Conservation (phyloP, 2,797 vertebrate genomes). For the Todus mexicanus region DNA sequence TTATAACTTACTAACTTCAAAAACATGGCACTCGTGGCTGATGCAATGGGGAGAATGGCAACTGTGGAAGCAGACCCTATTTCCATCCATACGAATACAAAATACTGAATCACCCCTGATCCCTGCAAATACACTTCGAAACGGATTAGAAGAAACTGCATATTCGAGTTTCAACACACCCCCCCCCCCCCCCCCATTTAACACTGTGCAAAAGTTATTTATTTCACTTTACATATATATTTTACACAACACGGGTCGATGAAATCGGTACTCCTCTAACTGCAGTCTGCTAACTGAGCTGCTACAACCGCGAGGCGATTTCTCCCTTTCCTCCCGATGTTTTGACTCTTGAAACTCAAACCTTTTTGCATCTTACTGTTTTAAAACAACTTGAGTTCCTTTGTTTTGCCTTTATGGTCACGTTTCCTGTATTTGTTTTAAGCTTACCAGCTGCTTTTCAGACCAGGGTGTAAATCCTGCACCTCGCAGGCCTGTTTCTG, state of each 20-base stretch:
- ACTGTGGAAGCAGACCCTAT: constrained; percentile 44
- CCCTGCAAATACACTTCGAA: constrained; percentile 64
- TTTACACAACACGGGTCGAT: constrained; percentile 1
- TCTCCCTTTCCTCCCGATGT: background rate
- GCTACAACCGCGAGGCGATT: background rate
- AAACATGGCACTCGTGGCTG: constrained; percentile 21
- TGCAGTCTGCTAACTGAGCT: background rate
- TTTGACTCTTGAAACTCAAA: constrained; percentile 15
- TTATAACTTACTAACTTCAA: background rate
- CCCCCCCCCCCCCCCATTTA: background rate
- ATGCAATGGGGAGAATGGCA: background rate
- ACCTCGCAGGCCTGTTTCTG: background rate
- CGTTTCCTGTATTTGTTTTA: constrained; percentile 56
- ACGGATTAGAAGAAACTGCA: constrained; percentile 61
- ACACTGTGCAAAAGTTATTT: constrained; percentile 62
- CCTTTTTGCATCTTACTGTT: background rate
- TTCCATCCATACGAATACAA: constrained; percentile 32
- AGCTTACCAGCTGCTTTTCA: constrained; percentile 33
- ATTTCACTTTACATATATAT: constrained; percentile 30
- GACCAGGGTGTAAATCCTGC: background rate
- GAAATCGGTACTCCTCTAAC: constrained; percentile 1
- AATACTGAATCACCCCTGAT: constrained; percentile 62
- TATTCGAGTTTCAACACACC: constrained; percentile 2
- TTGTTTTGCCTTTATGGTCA: constrained; percentile 18
- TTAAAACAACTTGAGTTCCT: constrained; percentile 1